Conservation (phyloP, 2,888 invertebrate species). For the Cosmia trapezina region DNA sequence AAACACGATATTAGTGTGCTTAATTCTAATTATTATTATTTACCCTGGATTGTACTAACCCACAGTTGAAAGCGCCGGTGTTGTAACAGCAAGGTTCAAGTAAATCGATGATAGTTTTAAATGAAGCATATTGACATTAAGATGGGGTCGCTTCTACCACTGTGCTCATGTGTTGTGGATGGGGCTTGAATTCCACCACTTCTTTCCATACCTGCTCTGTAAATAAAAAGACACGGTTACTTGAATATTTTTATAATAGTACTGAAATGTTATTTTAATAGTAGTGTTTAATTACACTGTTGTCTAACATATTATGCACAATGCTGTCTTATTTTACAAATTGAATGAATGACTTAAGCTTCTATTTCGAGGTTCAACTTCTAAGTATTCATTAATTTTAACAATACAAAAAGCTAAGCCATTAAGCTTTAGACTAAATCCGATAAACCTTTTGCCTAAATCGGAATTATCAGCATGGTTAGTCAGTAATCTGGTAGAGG, state of each 20-base stretch:
- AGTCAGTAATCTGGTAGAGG: constrained; percentile 35
- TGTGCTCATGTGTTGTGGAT: constrained; percentile 89
- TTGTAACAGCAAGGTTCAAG: constrained; percentile 49
- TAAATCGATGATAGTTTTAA: constrained; percentile 21
- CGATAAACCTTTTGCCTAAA: constrained; percentile 9
- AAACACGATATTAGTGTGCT: constrained; percentile 30
- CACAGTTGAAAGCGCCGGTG: constrained; percentile 50
- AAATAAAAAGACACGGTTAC: constrained; percentile 76
- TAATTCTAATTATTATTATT: constrained; percentile 45
- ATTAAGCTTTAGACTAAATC: constrained; percentile 19
- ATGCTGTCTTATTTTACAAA: background rate
- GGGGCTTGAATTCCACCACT: constrained; percentile 94
- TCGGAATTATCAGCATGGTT: constrained; percentile 19
- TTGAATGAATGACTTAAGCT: background rate
- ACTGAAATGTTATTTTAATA: background rate
- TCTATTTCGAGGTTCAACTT: constrained; percentile 1
- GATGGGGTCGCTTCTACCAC: constrained; percentile 86
- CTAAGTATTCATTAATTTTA: constrained; percentile 12
- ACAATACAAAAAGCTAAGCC: constrained; percentile 20
- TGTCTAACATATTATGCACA: background rate
- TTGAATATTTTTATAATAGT: background rate
- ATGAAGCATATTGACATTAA: constrained; percentile 64
- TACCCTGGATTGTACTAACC: constrained; percentile 65
- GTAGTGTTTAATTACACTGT: background rate
- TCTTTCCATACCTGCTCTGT: constrained; percentile 95